Evolutionary conservation across 2,888 invertebrate genomes (phyloP).

Genomic region (Chelonus formosanus): DNA sequence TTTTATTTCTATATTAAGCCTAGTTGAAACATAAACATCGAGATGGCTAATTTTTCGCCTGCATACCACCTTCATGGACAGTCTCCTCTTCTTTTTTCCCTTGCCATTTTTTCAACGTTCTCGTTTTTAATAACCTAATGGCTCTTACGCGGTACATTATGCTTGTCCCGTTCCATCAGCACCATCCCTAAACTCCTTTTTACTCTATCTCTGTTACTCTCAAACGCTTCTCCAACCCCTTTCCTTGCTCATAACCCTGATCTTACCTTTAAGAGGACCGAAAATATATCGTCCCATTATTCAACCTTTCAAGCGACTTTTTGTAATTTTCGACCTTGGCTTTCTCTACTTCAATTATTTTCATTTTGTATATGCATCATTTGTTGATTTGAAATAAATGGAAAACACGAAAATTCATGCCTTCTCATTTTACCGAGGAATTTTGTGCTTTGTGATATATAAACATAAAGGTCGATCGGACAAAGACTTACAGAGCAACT

Average conservation of each 20-base stretch:
- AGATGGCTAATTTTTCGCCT: conserved; percentile 34
- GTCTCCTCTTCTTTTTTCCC: conserved; percentile 31
- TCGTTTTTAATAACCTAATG: conserved; percentile 65
- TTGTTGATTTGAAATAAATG: conserved; percentile 2
- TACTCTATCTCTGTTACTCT: conserved; percentile 28
- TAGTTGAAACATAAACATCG: conserved; percentile 32
- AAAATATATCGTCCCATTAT: conserved; percentile 27
- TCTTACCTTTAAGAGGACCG: conserved; percentile 29
- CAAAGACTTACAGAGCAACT: conserved; percentile 13
- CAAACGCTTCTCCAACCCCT: conserved; percentile 31
- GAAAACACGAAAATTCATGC: background rate
- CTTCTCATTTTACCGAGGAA: conserved; percentile 4
- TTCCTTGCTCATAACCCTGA: conserved; percentile 40
- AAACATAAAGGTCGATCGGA: conserved; percentile 16
- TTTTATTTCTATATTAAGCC: background rate
- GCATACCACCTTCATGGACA: conserved; percentile 34
- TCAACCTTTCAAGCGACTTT: conserved; percentile 3
- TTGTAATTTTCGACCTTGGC: background rate
- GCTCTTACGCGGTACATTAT: conserved; percentile 58
- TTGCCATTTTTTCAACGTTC: conserved; percentile 47
- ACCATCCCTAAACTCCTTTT: conserved; percentile 36
- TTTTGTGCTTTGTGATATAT: conserved; percentile 23
- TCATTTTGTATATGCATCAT: background rate
- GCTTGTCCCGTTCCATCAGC: conserved; percentile 35
- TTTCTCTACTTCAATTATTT: background rate